phyloP scores from a whole-genome alignment of 2,113 vertebrate genomes.

The Hemichromis elongatus region DNA sequence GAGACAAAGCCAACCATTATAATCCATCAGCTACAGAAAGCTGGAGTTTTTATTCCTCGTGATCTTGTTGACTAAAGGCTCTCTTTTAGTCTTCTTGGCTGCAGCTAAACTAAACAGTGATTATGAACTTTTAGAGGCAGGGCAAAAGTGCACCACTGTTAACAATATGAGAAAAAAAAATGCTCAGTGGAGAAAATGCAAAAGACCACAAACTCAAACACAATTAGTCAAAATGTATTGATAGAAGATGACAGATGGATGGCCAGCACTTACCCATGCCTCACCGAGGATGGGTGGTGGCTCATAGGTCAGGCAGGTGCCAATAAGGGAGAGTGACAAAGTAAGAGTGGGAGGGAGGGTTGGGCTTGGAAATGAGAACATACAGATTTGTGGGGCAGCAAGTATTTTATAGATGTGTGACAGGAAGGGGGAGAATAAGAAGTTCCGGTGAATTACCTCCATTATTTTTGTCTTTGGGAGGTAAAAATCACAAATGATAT shows the following conservation, averaged over 20 bases:
- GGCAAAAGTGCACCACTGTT: not conserved
- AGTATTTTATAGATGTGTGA: not conserved
- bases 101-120: not conserved
- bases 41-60: not conserved
- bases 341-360: rapidly evolving
- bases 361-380: not conserved
- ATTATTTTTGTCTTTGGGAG: not conserved
- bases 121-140: not conserved
- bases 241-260: not conserved
- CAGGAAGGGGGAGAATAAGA: rapidly evolving
- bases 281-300: not conserved
- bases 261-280: not conserved
- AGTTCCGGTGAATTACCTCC: rapidly evolving
- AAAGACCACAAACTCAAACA: not conserved
- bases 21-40: not conserved
- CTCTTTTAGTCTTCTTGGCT: rapidly evolving
- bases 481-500: not conserved
- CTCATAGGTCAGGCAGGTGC: not conserved
- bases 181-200: not conserved
- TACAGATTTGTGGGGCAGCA: not conserved
- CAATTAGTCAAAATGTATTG: not conserved
- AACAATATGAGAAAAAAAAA: not conserved
- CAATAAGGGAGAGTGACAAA: not conserved
- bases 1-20: not conserved
- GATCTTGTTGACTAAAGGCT: not conserved